phyloP scores from a whole-genome alignment of 2,797 vertebrate genomes.

The Varecia variegata region DNA sequence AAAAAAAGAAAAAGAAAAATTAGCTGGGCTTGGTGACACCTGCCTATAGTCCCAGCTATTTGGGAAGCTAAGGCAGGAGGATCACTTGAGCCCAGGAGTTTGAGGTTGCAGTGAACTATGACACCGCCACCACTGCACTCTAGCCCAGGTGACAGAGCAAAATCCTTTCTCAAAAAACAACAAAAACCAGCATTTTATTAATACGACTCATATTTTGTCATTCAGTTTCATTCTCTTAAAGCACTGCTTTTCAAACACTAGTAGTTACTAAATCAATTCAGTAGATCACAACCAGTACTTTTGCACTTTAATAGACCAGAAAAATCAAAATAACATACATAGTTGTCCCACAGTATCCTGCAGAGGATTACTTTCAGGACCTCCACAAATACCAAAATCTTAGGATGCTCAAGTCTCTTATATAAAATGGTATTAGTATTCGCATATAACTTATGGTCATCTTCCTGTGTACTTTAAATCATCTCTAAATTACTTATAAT shows the following conservation, averaged over 20 bases:
- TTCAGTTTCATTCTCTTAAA: slow-evolving; percentile 12
- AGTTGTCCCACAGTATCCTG: background rate
- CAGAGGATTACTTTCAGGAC: background rate
- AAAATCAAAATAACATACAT: background rate
- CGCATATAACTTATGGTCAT: background rate
- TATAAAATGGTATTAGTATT: background rate
- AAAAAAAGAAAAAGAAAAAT: too few species aligned
- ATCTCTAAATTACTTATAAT: background rate
- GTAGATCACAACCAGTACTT: background rate
- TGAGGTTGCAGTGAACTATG: background rate
- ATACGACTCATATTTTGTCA: background rate
- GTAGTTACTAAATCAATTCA: slow-evolving; percentile 19
- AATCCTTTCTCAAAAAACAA: background rate
- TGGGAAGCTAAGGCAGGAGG: background rate
- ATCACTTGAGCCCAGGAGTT: background rate
- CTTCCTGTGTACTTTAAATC: background rate
- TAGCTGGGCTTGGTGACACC: too few species aligned
- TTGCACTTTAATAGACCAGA: background rate
- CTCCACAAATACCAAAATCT: background rate
- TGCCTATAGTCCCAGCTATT: too few species aligned
- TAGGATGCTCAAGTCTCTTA: background rate
- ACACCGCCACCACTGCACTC: background rate
- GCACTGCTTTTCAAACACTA: background rate
- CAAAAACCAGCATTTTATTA: background rate
- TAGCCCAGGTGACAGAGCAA: background rate